A percentile compares a stretch with the other conserved stretches of the same genome.
Evolutionary conservation across 2,888 invertebrate species (phyloP).

Genomic region (Lasioglossum vierecki): DNA sequence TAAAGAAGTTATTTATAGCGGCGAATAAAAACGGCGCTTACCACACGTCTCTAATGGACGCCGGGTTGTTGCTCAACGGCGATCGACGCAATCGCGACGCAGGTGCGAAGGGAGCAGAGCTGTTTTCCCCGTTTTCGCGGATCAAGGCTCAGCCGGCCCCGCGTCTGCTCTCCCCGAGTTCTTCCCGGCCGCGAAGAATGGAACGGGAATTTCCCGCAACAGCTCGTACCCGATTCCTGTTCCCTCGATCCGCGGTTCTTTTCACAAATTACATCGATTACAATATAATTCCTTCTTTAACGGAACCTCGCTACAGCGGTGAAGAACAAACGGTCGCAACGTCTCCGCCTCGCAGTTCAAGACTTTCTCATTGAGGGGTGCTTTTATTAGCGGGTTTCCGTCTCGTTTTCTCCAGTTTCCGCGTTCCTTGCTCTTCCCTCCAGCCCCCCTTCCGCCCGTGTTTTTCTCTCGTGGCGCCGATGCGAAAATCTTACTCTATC

Average conservation of each 20-base stretch:
- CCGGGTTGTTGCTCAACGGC: constrained; percentile 16
- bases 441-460: neutral
- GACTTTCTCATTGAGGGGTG: constrained; percentile 72
- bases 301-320: constrained; percentile 51
- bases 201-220: neutral
- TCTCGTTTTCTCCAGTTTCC: constrained; percentile 32
- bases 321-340: constrained; percentile 49
- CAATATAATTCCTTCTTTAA: constrained; percentile 64
- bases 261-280: constrained; percentile 68
- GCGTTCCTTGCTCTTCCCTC: neutral
- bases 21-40: constrained; percentile 14
- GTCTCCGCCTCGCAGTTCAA: constrained; percentile 66
- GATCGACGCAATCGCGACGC: constrained; percentile 23
- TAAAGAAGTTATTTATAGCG: constrained; percentile 36
- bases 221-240: constrained; percentile 20
- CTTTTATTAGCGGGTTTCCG: constrained; percentile 63
- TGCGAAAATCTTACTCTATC: constrained; percentile 38
- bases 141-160: neutral
- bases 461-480: constrained; percentile 22
- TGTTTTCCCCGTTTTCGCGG: constrained; percentile 3
- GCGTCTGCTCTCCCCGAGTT: neutral
- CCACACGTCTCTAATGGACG: constrained; percentile 21
- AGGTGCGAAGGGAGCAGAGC: constrained; percentile 30
- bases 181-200: constrained; percentile 7
- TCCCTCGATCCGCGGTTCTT: constrained; percentile 42